Evolutionary conservation across 2,113 vertebrate genomes (phyloP).

Genomic region (Crotalus viridis): DNA sequence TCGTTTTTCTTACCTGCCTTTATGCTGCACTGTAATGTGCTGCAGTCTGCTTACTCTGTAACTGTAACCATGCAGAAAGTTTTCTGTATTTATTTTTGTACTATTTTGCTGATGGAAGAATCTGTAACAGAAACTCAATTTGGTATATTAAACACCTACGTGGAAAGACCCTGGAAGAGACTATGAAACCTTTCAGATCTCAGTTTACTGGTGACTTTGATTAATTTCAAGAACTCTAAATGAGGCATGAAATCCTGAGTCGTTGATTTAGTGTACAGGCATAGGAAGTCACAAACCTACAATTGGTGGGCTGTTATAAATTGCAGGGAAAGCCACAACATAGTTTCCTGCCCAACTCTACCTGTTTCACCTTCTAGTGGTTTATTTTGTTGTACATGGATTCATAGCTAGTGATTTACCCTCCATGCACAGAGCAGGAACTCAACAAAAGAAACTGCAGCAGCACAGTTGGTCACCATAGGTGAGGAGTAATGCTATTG

Average conservation of each 20-base stretch:
- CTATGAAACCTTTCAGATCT: background rate
- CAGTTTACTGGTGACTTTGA: background rate
- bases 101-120: slow-evolving; percentile 11
- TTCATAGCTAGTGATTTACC: background rate
- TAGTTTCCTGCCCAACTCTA: background rate
- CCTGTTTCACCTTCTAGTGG: background rate
- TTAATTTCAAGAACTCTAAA: background rate
- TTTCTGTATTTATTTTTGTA: slow-evolving; percentile 1
- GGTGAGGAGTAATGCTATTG: background rate
- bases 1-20: background rate
- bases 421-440: background rate
- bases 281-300: background rate
- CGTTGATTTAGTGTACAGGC: background rate
- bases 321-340: background rate
- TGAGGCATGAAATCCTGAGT: background rate
- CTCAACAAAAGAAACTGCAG: background rate
- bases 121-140: background rate
- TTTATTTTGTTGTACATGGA: background rate
- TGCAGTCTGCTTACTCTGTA: background rate
- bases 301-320: background rate
- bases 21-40: background rate
- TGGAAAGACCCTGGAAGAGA: background rate
- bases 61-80: background rate
- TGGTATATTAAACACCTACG: background rate
- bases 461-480: background rate